A percentile compares a stretch with the other conserved stretches of the same genome.
Evolutionary conservation across 2,113 vertebrate species (phyloP).

Genomic region (Ondatra zibethicus): DNA sequence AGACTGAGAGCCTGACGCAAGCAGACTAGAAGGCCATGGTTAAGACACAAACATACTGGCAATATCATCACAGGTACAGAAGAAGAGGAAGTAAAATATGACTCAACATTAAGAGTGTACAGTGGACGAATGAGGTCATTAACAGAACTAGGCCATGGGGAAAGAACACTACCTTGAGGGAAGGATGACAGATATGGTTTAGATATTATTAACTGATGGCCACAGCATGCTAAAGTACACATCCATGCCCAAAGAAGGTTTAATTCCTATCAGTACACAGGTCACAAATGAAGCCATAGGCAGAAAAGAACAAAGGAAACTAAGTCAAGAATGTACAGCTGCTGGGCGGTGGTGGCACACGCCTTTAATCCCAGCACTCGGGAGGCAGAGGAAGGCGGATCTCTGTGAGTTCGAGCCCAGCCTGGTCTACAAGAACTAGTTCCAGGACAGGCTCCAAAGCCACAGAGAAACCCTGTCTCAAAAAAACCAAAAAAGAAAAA

Average conservation of each 20-base stretch:
- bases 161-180: background rate
- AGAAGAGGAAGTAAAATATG: conserved; percentile 56
- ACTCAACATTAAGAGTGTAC: background rate
- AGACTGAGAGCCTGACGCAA: background rate
- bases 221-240: background rate
- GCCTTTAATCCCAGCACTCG: no score
- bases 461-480: no score
- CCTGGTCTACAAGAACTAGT: no score
- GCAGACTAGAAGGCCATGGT: background rate
- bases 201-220: background rate
- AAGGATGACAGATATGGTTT: background rate
- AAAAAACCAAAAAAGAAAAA: no score
- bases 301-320: conserved; percentile 18
- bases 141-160: background rate
- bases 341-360: no score
- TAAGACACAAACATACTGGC: background rate
- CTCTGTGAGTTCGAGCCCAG: no score
- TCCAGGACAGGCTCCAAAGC: no score
- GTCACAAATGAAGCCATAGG: background rate
- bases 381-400: no score
- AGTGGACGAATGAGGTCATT: conserved; percentile 23
- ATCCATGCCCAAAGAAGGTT: background rate
- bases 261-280: background rate
- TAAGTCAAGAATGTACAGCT: background rate
- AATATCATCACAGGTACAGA: background rate